These are phyloP conservation scores for Baccha elongata DNA, from an alignment of 2,888 invertebrate genomes.

Conservation along the genomic window DNA sequence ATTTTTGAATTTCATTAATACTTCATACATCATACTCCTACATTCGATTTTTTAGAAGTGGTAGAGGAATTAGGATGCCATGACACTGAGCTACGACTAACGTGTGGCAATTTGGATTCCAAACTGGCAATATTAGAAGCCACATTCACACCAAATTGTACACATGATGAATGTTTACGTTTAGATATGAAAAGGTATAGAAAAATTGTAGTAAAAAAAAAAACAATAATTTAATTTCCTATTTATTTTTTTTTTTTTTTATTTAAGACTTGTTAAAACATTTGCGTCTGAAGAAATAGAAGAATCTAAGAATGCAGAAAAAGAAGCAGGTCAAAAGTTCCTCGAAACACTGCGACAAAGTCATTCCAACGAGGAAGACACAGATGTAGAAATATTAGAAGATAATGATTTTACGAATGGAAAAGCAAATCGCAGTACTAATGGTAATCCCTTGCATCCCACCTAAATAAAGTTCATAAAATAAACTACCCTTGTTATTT, in stretches of 20 bases:
- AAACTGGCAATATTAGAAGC: conserved; percentile 86
- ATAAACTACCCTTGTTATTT: conserved; percentile 10
- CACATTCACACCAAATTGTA: conserved; percentile 83
- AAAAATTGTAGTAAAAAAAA: not conserved
- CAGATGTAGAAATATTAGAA: conserved; percentile 50
- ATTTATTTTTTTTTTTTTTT: not conserved
- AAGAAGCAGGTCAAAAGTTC: conserved; percentile 75
- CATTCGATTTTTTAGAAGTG: conserved; percentile 83
- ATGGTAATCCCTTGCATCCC: not conserved
- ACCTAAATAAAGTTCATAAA: not conserved
- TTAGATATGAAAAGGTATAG: conserved; percentile 75
- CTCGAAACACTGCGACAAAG: conserved; percentile 75
- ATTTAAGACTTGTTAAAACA: conserved; percentile 48
- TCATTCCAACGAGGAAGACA: conserved; percentile 62
- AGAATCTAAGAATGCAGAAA: conserved; percentile 72
- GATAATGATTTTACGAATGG: conserved; percentile 18
- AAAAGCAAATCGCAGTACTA: not conserved
- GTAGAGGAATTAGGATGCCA: conserved; percentile 86
- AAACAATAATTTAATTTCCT: not conserved
- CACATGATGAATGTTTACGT: conserved; percentile 74
- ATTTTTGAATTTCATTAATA: too few species aligned
- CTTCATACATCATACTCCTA: not conserved
- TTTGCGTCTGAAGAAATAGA: conserved; percentile 54
- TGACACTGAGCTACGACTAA: conserved; percentile 85
- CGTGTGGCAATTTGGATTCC: conserved; percentile 86